A percentile compares a stretch with the other conserved stretches of the same genome.
phyloP scores from a whole-genome alignment of 2,797 vertebrate genomes.

The Sitta carolinensis region DNA sequence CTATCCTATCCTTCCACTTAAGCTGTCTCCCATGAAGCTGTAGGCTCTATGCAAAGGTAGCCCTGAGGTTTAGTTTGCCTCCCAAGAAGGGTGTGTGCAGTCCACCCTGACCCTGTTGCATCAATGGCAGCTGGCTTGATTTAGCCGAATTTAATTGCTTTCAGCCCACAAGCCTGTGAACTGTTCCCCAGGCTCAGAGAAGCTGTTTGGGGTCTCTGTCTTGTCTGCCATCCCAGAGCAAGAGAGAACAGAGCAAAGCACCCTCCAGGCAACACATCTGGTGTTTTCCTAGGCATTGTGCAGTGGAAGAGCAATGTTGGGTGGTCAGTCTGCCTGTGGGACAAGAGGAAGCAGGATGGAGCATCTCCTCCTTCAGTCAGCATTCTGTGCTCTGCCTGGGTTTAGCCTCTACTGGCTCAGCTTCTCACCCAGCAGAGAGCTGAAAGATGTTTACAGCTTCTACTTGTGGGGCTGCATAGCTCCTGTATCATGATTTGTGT shows the following conservation, averaged over 20 bases:
- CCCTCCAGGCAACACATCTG: not conserved
- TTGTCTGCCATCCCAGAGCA: not conserved
- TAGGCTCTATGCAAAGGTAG: not conserved
- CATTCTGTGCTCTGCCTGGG: not conserved
- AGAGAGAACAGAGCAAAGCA: not conserved
- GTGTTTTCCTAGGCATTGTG: not conserved
- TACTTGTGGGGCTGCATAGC: not conserved
- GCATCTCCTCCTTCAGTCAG: not conserved
- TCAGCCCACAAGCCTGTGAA: not conserved
- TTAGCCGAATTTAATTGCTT: not conserved
- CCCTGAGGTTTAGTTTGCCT: not conserved
- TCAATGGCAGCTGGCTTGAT: not conserved
- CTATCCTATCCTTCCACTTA: not conserved
- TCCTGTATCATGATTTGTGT: not conserved
- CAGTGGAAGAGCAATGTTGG: not conserved
- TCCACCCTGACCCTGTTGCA: not conserved
- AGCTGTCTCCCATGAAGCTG: not conserved
- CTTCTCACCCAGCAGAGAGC: not conserved
- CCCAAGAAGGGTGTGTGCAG: not conserved
- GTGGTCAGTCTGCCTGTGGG: not conserved
- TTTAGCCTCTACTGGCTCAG: not conserved
- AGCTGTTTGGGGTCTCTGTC: not conserved
- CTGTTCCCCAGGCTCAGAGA: not conserved
- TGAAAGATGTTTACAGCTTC: not conserved
- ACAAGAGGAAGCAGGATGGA: not conserved